Percentiles rank a stretch among this genome's conserved stretches.
Evolutionary conservation across 2,797 vertebrate species (phyloP).

Genomic region (Anguilla pacifica): DNA sequence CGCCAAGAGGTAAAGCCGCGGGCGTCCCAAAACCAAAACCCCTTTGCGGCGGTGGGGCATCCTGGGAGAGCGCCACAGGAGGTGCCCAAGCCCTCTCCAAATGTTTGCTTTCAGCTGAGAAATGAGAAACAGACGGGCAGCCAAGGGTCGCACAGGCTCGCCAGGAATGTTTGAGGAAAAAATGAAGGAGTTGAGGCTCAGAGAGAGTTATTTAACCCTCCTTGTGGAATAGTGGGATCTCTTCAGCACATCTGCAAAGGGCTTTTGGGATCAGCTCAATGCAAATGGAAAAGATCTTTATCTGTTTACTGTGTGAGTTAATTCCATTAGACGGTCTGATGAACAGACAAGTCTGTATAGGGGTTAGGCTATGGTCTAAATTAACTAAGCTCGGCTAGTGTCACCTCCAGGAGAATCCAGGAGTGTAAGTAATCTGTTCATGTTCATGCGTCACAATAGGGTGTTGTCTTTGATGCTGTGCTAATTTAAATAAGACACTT

Average conservation of each 20-base stretch:
- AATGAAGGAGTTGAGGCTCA: slow-evolving; percentile 12
- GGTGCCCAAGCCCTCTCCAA: slow-evolving; percentile 11
- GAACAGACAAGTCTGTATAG: background rate
- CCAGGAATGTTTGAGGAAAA: slow-evolving; percentile 24
- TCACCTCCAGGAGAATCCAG: too few species aligned
- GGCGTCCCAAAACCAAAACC: slow-evolving; percentile 30
- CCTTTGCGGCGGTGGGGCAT: slow-evolving; percentile 31
- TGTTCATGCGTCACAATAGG: too few species aligned
- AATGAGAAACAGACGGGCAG: slow-evolving; percentile 35
- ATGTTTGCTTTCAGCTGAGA: slow-evolving; percentile 22
- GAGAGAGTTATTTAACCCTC: slow-evolving; percentile 24
- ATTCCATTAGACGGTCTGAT: background rate
- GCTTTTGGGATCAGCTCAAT: background rate
- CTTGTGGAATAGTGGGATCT: background rate
- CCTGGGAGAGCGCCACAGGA: slow-evolving; percentile 18
- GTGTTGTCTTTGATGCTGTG: background rate
- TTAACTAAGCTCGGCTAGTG: too few species aligned
- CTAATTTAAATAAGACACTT: background rate
- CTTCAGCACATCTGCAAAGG: background rate
- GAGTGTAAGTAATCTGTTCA: too few species aligned
- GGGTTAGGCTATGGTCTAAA: background rate
- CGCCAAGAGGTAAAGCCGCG: slow-evolving; percentile 85
- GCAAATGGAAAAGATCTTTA: background rate
- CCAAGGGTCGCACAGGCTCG: background rate
- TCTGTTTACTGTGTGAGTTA: background rate